Evolutionary conservation across 1,140 invertebrate species (phyloP).

Genomic region (Drosophila novamexicana): DNA sequence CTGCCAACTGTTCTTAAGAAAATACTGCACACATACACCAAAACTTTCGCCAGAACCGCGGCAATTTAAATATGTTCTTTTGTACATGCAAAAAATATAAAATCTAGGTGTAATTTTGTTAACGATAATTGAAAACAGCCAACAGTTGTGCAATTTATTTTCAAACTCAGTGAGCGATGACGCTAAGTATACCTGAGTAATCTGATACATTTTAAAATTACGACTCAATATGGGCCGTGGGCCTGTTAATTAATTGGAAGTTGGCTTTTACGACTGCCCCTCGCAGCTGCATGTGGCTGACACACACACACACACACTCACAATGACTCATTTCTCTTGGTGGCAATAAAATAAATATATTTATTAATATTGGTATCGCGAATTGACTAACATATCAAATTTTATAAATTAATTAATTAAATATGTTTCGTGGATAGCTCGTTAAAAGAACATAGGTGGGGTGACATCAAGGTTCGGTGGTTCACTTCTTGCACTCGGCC

Average conservation of each 20-base stretch:
- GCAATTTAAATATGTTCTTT: not conserved
- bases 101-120: not conserved
- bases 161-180: not conserved
- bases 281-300: constrained; percentile 1
- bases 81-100: not conserved
- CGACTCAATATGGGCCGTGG: not conserved
- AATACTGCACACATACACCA: constrained; percentile 8
- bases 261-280: constrained; percentile 1
- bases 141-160: not conserved
- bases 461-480: constrained; percentile 14
- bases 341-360: constrained; percentile 25
- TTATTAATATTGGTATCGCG: constrained; percentile 20
- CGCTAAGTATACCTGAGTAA: constrained; percentile 7
- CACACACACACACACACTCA: not conserved
- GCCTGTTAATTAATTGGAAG: constrained; percentile 10
- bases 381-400: constrained; percentile 10
- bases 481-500: constrained; percentile 69
- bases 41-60: not conserved
- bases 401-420: constrained; percentile 21
- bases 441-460: constrained; percentile 5
- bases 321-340: constrained; percentile 17
- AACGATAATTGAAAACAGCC: constrained; percentile 8
- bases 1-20: constrained; percentile 32
- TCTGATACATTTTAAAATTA: not conserved
- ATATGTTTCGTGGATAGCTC: constrained; percentile 1